These are phyloP conservation scores for Theodoxus fluviatilis DNA, from an alignment of 2,888 invertebrate genomes.

Conservation along the genomic window DNA sequence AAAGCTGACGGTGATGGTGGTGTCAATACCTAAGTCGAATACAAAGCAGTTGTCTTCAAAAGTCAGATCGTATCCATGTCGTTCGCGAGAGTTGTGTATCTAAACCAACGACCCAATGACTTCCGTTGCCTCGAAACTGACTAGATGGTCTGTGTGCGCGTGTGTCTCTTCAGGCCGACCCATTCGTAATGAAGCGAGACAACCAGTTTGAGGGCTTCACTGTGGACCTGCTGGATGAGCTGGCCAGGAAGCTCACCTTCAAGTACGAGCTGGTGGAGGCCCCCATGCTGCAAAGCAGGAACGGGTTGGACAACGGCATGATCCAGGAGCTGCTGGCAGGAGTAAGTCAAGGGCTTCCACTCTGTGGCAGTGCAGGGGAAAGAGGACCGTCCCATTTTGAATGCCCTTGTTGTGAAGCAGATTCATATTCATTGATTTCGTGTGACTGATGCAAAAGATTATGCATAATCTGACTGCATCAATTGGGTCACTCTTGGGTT, in stretches of 20 bases:
- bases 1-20: conserved; percentile 6
- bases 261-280: conserved; percentile 40
- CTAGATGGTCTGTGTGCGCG: background rate
- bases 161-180: conserved; percentile 38
- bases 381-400: background rate
- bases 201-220: conserved; percentile 47
- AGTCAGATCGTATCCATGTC: too few species aligned
- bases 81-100: too few species aligned
- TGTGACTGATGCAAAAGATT: too few species aligned
- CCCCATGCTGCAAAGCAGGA: conserved; percentile 1
- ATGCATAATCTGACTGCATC: too few species aligned
- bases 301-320: conserved; percentile 36
- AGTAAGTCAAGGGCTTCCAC: conserved; percentile 34
- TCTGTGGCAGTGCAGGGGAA: background rate
- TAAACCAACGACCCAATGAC: too few species aligned
- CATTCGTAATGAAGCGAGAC: conserved; percentile 46
- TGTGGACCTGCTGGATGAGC: conserved; percentile 43
- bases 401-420: too few species aligned
- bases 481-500: too few species aligned
- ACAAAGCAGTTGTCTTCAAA: too few species aligned
- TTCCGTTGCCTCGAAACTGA: background rate
- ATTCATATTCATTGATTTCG: too few species aligned
- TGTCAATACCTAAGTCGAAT: too few species aligned
- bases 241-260: conserved; percentile 42
- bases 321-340: conserved; percentile 47